Conservation (phyloP, 2,888 invertebrate species). For the Dorcus hopei region DNA sequence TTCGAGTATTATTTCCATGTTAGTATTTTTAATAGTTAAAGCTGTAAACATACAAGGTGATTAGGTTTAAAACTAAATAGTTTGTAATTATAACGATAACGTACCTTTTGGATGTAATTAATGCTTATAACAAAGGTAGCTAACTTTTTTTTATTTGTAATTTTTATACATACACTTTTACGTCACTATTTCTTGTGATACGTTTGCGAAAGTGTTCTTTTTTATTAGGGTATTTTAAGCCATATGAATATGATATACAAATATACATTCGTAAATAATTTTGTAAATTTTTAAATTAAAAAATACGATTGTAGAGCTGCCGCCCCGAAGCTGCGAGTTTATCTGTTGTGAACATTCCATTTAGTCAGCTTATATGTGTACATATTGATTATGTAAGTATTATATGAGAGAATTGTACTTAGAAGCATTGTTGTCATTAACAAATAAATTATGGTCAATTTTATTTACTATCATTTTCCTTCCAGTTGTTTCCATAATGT, state of each 20-base stretch:
- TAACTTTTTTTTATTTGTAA: not conserved
- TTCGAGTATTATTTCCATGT: not conserved
- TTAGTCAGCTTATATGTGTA: constrained; percentile 20
- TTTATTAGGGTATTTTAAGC: not conserved
- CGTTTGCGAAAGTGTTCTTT: not conserved
- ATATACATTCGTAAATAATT: not conserved
- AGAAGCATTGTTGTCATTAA: constrained; percentile 15
- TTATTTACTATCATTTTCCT: too few relatives aligned
- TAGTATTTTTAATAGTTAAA: constrained; percentile 1
- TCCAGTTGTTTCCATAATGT: too few relatives aligned
- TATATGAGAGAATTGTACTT: constrained; percentile 15
- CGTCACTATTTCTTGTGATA: not conserved
- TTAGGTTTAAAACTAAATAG: constrained; percentile 1
- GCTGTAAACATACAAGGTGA: constrained; percentile 1
- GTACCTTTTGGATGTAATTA: too few relatives aligned
- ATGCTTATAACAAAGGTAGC: constrained; percentile 8
- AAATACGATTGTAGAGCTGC: not conserved
- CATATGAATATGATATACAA: not conserved
- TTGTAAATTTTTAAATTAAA: not conserved
- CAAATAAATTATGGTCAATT: constrained; percentile 15
- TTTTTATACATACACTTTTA: constrained; percentile 1
- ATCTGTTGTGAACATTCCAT: constrained; percentile 15
- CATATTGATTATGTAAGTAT: constrained; percentile 6
- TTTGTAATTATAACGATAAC: too few relatives aligned
- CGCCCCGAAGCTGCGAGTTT: not conserved